Evolutionary conservation across 2,113 vertebrate species (phyloP).

Genomic region (Microtus pennsylvanicus): DNA sequence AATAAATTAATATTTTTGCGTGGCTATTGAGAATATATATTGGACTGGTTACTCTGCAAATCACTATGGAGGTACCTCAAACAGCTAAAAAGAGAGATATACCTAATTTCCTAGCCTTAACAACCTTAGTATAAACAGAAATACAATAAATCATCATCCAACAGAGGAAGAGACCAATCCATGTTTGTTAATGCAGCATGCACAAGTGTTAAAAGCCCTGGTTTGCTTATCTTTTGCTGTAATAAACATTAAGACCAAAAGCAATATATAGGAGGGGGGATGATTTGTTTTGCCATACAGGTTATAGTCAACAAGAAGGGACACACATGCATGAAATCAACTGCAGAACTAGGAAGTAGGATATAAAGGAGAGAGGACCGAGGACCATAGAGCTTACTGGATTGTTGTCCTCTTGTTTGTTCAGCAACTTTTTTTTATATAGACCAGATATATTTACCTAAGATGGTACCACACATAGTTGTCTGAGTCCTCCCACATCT

Average conservation of each 20-base stretch:
- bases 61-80: too few species aligned
- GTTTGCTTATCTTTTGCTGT: not conserved
- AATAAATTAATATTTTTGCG: not conserved
- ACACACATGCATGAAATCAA: not conserved
- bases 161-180: not conserved
- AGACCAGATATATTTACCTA: not conserved
- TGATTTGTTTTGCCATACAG: not conserved
- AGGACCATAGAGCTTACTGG: not conserved
- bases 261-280: not conserved
- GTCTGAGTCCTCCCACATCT: not conserved
- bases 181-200: not conserved
- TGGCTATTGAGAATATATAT: not conserved
- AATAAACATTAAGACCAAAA: not conserved
- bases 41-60: too few species aligned
- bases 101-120: not conserved
- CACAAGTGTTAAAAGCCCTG: not conserved
- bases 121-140: not conserved
- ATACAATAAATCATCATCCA: not conserved
- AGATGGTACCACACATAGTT: not conserved
- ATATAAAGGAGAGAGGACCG: not conserved
- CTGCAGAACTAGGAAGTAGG: not conserved
- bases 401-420: not conserved
- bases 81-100: not conserved
- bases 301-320: not conserved
- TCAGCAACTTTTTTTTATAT: not conserved